Evolutionary conservation across 2,888 invertebrate species (phyloP), one percentile per base, ranked within the genome.

Genomic region (Zele albiditarsus): DNA sequence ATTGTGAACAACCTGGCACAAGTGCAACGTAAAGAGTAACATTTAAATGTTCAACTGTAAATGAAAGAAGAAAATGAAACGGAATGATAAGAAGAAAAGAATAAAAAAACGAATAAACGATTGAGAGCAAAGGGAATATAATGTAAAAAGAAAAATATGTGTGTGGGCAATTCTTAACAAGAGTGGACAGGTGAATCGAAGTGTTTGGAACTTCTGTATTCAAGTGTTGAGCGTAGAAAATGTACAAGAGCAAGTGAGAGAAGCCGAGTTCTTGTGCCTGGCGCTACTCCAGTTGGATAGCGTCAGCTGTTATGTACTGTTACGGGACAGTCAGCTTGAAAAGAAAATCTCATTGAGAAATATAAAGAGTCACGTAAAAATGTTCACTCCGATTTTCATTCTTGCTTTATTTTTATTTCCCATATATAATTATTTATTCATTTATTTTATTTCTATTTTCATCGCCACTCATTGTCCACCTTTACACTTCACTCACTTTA

Each of bases 241-340:
- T 28, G 38, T 25, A 58, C 25, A 60, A 57, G 53, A 67, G 27
- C 38, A 68, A 23, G 53, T 65, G 27, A 23, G 49, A 62, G 63
- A 78, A 53, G 53, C n/a, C n/a, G 20, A 53, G 20, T 6, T 10
- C 20, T 53, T 53, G 20, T 53, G 53, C 53, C 62, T 65, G 78
- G 76, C 72, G 74, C 78, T 80, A 83, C 85, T 85, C 78, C 82
- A 81, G 82, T 86, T 86, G 84, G 85, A 88, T 88, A 84, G 87
- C 87, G 88, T 87, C 88, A 88, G 88, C 87, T 88, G 87, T 86
- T 87, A 86, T 84, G 82, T 84, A 86, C 85, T 84, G 83, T 85
- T 85, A 84, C 82, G 84, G 83, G 81, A 73, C 60, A 71, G 69
- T 77, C 69, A 71, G 58, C 71, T 60, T 74, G 28, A 67, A 65